phyloP scores from a whole-genome alignment of 2,797 vertebrate genomes.

The Anas flavirostris region DNA sequence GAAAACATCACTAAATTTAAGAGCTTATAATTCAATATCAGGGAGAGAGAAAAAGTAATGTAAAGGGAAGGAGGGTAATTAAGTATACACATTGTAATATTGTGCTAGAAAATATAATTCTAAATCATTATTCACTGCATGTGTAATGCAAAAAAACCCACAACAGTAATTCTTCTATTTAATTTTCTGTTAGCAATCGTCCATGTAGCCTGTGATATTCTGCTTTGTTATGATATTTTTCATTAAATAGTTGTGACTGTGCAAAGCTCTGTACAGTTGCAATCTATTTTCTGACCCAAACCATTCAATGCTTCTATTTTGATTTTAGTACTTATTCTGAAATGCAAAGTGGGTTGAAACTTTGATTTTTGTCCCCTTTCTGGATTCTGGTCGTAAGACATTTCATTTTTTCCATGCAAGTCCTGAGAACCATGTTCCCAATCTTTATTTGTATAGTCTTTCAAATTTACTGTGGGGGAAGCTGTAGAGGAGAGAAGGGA shows the following conservation, averaged over 20 bases:
- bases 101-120: not conserved
- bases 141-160: not conserved
- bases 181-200: not conserved
- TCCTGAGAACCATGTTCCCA: not conserved
- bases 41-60: not conserved
- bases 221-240: not conserved
- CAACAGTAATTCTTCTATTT: not conserved
- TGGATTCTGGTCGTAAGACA: not conserved
- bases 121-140: not conserved
- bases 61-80: not conserved
- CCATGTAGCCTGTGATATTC: not conserved
- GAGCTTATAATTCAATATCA: not conserved
- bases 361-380: constrained; percentile 18
- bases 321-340: not conserved
- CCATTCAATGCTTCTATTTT: not conserved
- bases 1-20: not conserved
- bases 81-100: not conserved
- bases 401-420: not conserved
- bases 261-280: not conserved
- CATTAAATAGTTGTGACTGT: not conserved
- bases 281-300: not conserved
- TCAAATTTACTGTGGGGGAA: not conserved
- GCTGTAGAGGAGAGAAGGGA: not conserved
- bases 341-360: not conserved
- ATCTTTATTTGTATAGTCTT: constrained; percentile 4